These are phyloP conservation scores for Trissolcus basalis DNA, from an alignment of 1,140 invertebrate species.

Conservation along the genomic window DNA sequence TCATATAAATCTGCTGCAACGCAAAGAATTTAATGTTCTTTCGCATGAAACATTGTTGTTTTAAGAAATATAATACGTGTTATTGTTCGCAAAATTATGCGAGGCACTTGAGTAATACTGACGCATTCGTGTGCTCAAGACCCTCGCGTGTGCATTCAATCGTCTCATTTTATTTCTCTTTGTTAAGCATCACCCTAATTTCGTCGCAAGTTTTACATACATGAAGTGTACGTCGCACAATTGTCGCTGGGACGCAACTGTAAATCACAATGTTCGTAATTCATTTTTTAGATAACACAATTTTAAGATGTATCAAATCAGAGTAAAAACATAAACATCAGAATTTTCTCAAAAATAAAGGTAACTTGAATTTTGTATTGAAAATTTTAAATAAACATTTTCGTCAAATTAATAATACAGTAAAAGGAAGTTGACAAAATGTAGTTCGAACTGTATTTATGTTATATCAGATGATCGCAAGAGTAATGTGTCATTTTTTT, in stretches of 20 bases:
- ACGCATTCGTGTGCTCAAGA: conserved; percentile 51
- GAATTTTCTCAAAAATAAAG: no score
- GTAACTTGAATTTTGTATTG: no score
- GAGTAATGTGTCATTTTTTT: background rate
- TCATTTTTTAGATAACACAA: background rate
- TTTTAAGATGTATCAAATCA: background rate
- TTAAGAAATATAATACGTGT: conserved; percentile 48
- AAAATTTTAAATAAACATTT: no score
- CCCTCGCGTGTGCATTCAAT: conserved; percentile 59
- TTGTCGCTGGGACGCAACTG: conserved; percentile 42
- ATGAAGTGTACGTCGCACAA: conserved; percentile 40
- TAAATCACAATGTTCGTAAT: conserved; percentile 28
- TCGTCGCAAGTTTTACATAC: conserved; percentile 56
- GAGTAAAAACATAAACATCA: background rate
- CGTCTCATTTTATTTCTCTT: conserved; percentile 55
- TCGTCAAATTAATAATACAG: no score
- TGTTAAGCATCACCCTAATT: conserved; percentile 60
- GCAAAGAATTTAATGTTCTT: background rate
- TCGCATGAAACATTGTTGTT: conserved; percentile 30
- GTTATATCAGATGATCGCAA: no score
- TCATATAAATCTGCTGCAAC: no score
- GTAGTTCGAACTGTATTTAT: no score
- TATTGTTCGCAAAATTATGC: conserved; percentile 47
- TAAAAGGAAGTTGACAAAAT: no score
- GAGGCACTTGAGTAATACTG: conserved; percentile 41